Evolutionary conservation across 2,113 vertebrate genomes (phyloP).

Genomic region (Syngnathus typhle): DNA sequence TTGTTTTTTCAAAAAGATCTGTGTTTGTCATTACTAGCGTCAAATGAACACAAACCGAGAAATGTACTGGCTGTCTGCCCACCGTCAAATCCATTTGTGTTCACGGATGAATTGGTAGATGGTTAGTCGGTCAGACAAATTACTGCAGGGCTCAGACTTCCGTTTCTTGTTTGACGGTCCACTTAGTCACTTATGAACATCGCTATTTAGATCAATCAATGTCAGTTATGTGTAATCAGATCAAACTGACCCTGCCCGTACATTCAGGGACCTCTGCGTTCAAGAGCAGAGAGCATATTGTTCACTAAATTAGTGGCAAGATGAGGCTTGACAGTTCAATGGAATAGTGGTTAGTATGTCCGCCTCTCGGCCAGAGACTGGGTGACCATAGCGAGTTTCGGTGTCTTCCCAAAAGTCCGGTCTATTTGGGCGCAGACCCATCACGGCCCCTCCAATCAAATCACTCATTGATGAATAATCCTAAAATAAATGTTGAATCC

Average conservation of each 20-base stretch:
- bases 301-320: not conserved
- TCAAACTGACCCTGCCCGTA: conserved; percentile 7
- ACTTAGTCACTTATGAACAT: conserved; percentile 12
- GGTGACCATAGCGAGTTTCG: too few species aligned
- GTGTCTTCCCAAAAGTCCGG: too few species aligned
- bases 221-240: conserved; percentile 9
- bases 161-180: conserved; percentile 8
- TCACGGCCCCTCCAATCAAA: too few species aligned
- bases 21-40: too few species aligned
- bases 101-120: not conserved
- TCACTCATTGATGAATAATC: too few species aligned
- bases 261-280: conserved; percentile 1
- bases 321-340: not conserved
- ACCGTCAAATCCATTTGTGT: not conserved
- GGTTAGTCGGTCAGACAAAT: not conserved
- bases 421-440: too few species aligned
- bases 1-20: too few species aligned
- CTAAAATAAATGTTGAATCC: too few species aligned
- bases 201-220: conserved; percentile 25
- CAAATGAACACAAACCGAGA: too few species aligned
- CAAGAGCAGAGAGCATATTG: conserved; percentile 1
- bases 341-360: not conserved
- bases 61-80: not conserved
- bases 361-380: not conserved
- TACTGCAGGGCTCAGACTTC: not conserved